Evolutionary conservation across 2,888 invertebrate species (phyloP), one percentile per base, ranked within the genome.

Genomic region (Rhingia rostrata): DNA sequence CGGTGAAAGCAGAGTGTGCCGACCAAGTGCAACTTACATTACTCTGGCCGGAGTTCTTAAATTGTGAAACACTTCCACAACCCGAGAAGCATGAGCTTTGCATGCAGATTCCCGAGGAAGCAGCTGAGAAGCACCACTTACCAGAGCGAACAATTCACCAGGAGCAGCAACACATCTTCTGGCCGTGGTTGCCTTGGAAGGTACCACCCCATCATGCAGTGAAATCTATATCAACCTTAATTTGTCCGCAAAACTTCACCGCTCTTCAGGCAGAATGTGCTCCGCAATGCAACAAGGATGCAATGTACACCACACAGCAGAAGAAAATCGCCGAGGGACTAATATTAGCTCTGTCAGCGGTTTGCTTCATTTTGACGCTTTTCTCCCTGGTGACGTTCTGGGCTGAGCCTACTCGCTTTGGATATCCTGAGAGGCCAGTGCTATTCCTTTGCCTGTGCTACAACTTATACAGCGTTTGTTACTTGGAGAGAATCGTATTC

Each of bases 371-470:
- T 0, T 95, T 97, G 12, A 97, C 98, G 0, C 92, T 96, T 0
- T 97, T 98, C 90, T 95, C 96, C 0, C 91, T 96, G 87, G 92
- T 96, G 61, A 98, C 98, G 0, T 98, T 97, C 91, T 94, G 97
- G 92, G 95, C 98, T 47, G 98, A 98, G 89, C 96, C 97, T 37
- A 94, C 95, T 43, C 92, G 98, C 66, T 99, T 98, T 90, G 94
- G 96, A 47, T 98, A 98, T 92, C 98, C 98, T 0, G 98, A 98
- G 89, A 93, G 98, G 53, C 98, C 98, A 0, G 96, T 97, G 45
- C 95, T 98, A 75, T 98, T 97, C 92, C 93, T 98, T 82, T 96
- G 97, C 4, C 94, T 97, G 0, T 98, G 98, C 92, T 97, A 97
- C 91, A 95, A 96, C 87, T 93, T 96, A 64, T 94, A 96, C 33